Percentiles rank a stretch among this genome's conserved stretches.
These are phyloP conservation scores for Nautilus pompilius DNA, from an alignment of 1,140 invertebrate species.

Conservation along the genomic window DNA sequence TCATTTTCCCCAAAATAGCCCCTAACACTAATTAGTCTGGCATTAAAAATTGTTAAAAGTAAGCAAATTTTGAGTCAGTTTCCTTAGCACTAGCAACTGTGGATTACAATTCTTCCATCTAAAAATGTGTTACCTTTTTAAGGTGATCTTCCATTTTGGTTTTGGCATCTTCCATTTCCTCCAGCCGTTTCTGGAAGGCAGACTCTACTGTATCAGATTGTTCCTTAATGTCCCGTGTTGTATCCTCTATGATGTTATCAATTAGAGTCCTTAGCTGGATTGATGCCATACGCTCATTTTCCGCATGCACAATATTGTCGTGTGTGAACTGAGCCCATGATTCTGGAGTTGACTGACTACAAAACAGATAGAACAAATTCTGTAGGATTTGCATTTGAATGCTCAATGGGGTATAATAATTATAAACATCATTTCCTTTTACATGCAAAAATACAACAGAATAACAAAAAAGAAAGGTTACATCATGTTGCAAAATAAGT, in stretches of 20 bases:
- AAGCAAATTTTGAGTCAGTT: too few relatives aligned
- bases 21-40: too few relatives aligned
- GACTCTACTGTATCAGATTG: conserved; percentile 54
- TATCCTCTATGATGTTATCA: conserved; percentile 54
- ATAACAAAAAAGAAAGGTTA: too few relatives aligned
- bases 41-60: too few relatives aligned
- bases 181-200: conserved; percentile 48
- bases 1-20: too few relatives aligned
- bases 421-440: not conserved
- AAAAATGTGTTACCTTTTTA: conserved; percentile 42
- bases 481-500: too few relatives aligned
- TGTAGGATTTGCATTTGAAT: not conserved
- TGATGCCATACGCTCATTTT: conserved; percentile 56
- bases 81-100: too few relatives aligned
- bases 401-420: too few relatives aligned
- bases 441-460: too few relatives aligned
- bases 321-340: conserved; percentile 58
- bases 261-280: conserved; percentile 53
- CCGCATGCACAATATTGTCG: conserved; percentile 54
- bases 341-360: conserved; percentile 56
- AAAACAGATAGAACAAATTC: conserved; percentile 12
- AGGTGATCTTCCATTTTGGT: conserved; percentile 54
- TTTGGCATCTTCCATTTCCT: conserved; percentile 54
- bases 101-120: too few relatives aligned
- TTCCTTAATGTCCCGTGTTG: conserved; percentile 55